Conservation (phyloP, 1,140 invertebrate genomes). For the Lethrus apterus region DNA sequence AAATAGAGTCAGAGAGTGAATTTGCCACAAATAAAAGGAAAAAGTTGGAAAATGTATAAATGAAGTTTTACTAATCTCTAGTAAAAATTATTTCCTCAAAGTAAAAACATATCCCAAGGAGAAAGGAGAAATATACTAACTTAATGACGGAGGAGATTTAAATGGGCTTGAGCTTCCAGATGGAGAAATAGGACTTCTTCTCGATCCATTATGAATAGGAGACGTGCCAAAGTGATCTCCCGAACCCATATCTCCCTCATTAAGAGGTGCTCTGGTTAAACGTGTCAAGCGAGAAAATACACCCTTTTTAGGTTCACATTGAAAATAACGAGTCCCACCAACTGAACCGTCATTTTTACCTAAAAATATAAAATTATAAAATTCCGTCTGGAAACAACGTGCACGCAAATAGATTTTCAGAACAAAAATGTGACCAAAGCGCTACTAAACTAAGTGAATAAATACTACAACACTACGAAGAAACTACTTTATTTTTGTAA, state of each 20-base stretch:
- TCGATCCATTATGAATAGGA: conserved; percentile 25
- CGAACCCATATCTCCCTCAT: conserved; percentile 39
- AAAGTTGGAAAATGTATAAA: too few relatives aligned
- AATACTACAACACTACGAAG: background rate
- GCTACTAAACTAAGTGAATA: background rate
- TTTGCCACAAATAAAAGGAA: too few relatives aligned
- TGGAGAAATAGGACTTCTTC: conserved; percentile 39
- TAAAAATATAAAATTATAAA: conserved; percentile 38
- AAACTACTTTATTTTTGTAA: background rate
- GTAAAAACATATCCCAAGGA: too few relatives aligned
- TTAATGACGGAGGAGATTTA: conserved; percentile 41
- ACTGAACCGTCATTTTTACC: conserved; percentile 97
- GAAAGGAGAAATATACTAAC: too few relatives aligned
- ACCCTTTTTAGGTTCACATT: conserved; percentile 88
- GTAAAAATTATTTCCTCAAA: conserved; percentile 9
- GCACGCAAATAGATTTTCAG: conserved; percentile 4
- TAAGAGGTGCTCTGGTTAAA: conserved; percentile 66
- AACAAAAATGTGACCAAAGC: background rate
- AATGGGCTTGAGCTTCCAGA: conserved; percentile 44
- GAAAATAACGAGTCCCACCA: conserved; percentile 83
- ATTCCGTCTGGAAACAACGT: background rate
- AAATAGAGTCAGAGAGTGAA: background rate
- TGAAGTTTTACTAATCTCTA: too few relatives aligned
- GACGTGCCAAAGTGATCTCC: conserved; percentile 18
- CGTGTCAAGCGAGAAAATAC: conserved; percentile 88